phyloP scores from a whole-genome alignment of 37 sponge, comb jelly and placozoan species.

The Bolinopsis microptera region DNA sequence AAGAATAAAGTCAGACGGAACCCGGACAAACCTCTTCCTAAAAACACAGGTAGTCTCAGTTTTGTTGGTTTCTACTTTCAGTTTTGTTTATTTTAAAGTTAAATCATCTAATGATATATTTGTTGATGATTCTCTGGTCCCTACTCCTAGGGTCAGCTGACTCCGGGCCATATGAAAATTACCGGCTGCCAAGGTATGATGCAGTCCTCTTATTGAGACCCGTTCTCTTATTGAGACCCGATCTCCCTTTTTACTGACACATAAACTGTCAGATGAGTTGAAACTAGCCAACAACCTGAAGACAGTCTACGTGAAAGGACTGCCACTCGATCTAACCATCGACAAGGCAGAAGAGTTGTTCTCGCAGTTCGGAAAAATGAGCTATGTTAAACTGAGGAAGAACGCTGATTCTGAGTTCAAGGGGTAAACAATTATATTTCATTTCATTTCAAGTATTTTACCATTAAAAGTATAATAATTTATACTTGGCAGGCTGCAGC shows the following conservation, averaged over 20 bases:
- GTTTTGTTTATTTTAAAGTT: no score
- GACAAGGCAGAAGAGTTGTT: slow-evolving; percentile 35
- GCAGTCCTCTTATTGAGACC: no score
- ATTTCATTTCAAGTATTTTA: background rate
- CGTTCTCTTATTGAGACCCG: no score
- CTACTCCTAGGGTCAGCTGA: no score
- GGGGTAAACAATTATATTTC: slow-evolving; percentile 39
- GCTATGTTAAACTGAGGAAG: slow-evolving; percentile 35
- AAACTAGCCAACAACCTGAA: background rate
- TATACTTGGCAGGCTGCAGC: no score
- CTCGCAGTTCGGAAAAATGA: background rate
- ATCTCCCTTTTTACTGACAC: no score
- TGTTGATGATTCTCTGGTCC: no score
- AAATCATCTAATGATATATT: no score
- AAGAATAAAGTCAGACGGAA: slow-evolving; percentile 52
- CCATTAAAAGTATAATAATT: no score
- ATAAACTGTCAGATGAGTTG: background rate
- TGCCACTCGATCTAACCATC: background rate
- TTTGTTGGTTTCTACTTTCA: no score
- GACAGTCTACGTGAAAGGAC: slow-evolving; percentile 51
- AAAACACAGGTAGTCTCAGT: slow-evolving; percentile 28
- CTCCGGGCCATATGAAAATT: no score
- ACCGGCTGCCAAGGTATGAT: no score
- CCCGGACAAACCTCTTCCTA: slow-evolving; percentile 44
- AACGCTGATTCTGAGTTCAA: background rate